Evolutionary conservation across 2,888 invertebrate genomes (phyloP).

Genomic region (Lepidocyrtinus sp.): DNA sequence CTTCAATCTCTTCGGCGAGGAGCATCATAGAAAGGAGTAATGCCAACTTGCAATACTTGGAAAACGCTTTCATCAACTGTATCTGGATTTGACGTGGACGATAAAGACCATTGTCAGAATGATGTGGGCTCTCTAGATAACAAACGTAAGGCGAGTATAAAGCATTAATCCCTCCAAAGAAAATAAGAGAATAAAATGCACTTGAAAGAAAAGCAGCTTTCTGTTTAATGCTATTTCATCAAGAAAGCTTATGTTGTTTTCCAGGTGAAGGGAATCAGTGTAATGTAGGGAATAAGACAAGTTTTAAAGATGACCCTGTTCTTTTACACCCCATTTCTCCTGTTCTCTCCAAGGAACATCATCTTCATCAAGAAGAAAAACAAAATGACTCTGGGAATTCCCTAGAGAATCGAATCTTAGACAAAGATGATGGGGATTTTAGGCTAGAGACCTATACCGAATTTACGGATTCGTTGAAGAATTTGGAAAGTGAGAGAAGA

Average conservation of each 20-base stretch:
- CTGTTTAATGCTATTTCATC: not conserved
- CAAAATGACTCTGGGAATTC: slow-evolving; percentile 4
- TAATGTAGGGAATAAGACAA: not conserved
- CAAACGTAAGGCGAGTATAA: not conserved
- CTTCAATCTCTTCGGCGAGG: slow-evolving; percentile 37
- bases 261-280: not conserved
- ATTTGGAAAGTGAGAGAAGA: slow-evolving; percentile 21
- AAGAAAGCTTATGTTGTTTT: not conserved
- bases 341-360: too few relatives aligned
- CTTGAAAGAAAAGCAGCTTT: not conserved
- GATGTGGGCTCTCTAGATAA: slow-evolving; percentile 4
- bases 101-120: slow-evolving; percentile 33
- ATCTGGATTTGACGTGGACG: slow-evolving; percentile 31
- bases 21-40: slow-evolving; percentile 25
- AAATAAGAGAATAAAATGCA: not conserved
- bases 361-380: too few relatives aligned
- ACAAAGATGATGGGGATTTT: slow-evolving; percentile 31
- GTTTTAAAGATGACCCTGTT: not conserved
- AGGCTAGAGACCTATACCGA: slow-evolving; percentile 32
- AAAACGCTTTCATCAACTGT: slow-evolving; percentile 16
- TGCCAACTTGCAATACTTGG: slow-evolving; percentile 12
- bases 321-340: too few relatives aligned
- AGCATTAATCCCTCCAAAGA: not conserved
- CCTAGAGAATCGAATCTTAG: slow-evolving; percentile 13
- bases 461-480: slow-evolving; percentile 44